These are phyloP conservation scores for Parasteatoda tepidariorum DNA, from an alignment of 1,140 invertebrate genomes.

Conservation along the genomic window DNA sequence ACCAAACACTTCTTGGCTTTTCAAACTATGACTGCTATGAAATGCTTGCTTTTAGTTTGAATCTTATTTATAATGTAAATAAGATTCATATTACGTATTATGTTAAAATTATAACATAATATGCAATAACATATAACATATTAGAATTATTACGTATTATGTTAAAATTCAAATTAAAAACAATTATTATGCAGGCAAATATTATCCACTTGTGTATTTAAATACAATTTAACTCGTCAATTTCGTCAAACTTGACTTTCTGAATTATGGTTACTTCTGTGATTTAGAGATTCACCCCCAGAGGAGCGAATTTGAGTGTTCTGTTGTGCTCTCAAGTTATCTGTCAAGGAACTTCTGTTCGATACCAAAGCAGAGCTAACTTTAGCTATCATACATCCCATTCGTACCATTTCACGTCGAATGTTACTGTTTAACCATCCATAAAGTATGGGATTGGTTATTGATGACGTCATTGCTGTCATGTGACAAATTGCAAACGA, in stretches of 20 bases:
- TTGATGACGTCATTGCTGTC: constrained; percentile 72
- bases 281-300: constrained; percentile 9
- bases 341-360: constrained; percentile 20
- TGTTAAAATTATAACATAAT: too few species aligned
- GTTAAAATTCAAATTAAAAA: too few species aligned
- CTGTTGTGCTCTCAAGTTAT: constrained; percentile 17
- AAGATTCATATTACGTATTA: too few species aligned
- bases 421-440: constrained; percentile 73
- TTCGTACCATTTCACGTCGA: constrained; percentile 66
- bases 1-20: too few species aligned
- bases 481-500: constrained; percentile 73
- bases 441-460: constrained; percentile 73
- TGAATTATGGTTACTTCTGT: constrained; percentile 32
- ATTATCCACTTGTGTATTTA: too few species aligned
- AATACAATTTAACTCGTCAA: too few species aligned
- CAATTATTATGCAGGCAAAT: too few species aligned
- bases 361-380: constrained; percentile 31
- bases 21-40: too few species aligned
- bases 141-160: too few species aligned
- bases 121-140: too few species aligned
- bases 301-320: constrained; percentile 26
- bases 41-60: too few species aligned
- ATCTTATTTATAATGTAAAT: too few species aligned
- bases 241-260: constrained; percentile 42
- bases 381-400: constrained; percentile 29